These are phyloP conservation scores for Drosophila anomalata DNA, from an alignment of 2,888 invertebrate genomes.

Conservation along the genomic window DNA sequence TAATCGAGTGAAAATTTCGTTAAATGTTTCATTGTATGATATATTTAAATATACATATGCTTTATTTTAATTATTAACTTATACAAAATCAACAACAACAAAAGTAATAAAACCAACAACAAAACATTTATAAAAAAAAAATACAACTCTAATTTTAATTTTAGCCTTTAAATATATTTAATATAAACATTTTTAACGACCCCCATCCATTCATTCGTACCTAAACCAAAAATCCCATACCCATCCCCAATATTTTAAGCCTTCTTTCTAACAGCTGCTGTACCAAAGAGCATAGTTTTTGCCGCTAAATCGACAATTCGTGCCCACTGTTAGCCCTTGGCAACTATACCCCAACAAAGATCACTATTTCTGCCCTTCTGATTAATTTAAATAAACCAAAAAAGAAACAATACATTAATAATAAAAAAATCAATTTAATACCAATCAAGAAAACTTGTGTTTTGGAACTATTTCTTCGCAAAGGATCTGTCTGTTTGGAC, in stretches of 20 bases:
- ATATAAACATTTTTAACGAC: constrained; percentile 62
- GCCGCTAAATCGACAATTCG: constrained; percentile 42
- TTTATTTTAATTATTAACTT: constrained; percentile 73
- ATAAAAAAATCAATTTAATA: constrained; percentile 36
- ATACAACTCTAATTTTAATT: constrained; percentile 72
- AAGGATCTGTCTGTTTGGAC: constrained; percentile 23
- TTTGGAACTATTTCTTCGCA: constrained; percentile 26
- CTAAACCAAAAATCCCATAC: constrained; percentile 23
- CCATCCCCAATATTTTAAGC: constrained; percentile 57
- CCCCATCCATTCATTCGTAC: constrained; percentile 30
- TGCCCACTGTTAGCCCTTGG: constrained; percentile 44
- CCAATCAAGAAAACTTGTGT: constrained; percentile 39
- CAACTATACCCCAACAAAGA: constrained; percentile 32
- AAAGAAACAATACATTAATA: constrained; percentile 14
- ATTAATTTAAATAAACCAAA: constrained; percentile 29
- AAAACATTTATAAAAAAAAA: constrained; percentile 65
- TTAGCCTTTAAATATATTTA: constrained; percentile 58
- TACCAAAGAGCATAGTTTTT: constrained; percentile 61
- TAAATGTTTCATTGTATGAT: constrained; percentile 83
- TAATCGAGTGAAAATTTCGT: constrained; percentile 64
- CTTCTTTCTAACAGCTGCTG: constrained; percentile 68
- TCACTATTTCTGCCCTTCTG: constrained; percentile 18
- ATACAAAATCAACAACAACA: constrained; percentile 67
- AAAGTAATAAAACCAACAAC: constrained; percentile 69
- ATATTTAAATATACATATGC: constrained; percentile 58